phyloP scores from a whole-genome alignment of 2,888 invertebrate genomes.

The Sinhomidia bicolor region DNA sequence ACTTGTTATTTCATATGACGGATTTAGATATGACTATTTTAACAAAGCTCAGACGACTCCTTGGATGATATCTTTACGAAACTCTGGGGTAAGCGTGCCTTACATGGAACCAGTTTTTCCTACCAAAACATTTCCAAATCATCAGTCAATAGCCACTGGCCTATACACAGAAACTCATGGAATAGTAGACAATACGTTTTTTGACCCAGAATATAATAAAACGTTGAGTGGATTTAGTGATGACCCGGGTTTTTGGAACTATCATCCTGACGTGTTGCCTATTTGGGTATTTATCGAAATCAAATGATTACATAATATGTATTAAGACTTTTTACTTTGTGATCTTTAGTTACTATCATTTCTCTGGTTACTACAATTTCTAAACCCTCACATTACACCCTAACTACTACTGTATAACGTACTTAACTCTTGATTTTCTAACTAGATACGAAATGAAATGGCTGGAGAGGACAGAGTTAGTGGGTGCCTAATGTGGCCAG shows the following conservation, averaged over 20 bases:
- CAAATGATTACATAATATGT: neutral
- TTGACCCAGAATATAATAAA: conserved; percentile 82
- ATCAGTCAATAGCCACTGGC: conserved; percentile 88
- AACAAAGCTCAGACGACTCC: conserved; percentile 84
- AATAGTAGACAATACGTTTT: conserved; percentile 85
- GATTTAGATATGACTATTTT: conserved; percentile 87
- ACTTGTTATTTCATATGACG: conserved; percentile 87
- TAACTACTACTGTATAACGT: no score
- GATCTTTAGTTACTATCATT: no score
- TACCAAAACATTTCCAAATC: conserved; percentile 89
- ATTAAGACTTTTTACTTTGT: conserved; percentile 72
- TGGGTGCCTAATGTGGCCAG: conserved; percentile 88
- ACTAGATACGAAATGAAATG: conserved; percentile 83
- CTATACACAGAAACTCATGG: conserved; percentile 87
- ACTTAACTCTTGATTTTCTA: no score
- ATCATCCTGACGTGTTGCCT: conserved; percentile 65
- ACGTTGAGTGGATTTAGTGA: conserved; percentile 71
- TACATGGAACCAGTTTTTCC: conserved; percentile 86
- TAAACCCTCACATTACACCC: no score
- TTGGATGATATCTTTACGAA: conserved; percentile 84
- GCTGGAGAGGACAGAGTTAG: conserved; percentile 84
- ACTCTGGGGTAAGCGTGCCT: conserved; percentile 84
- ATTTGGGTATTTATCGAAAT: conserved; percentile 71
- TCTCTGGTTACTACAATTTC: neutral
- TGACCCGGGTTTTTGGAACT: conserved; percentile 76